These are phyloP conservation scores for Cyanistes caeruleus DNA, from an alignment of 2,113 vertebrate species.

Conservation along the genomic window DNA sequence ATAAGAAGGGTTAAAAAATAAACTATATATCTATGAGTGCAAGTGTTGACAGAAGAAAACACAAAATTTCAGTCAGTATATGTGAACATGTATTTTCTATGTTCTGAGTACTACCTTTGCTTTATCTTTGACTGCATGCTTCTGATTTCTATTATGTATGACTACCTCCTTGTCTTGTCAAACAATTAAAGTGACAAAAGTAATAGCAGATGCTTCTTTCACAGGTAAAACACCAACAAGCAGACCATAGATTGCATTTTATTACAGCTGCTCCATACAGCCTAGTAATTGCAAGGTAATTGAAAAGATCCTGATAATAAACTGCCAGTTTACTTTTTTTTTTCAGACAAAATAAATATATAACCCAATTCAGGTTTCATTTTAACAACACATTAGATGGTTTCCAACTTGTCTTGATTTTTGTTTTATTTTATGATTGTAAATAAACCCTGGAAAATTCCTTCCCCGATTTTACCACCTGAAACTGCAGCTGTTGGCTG, in stretches of 20 bases:
- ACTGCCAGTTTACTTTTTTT: conserved; percentile 35
- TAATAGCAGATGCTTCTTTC: conserved; percentile 62
- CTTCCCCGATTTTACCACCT: conserved; percentile 85
- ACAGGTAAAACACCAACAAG: neutral
- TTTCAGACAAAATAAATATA: conserved; percentile 62
- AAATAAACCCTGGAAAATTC: conserved; percentile 83
- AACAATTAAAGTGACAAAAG: conserved; percentile 58
- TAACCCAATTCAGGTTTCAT: conserved; percentile 53
- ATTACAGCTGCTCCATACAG: conserved; percentile 17
- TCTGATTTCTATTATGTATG: conserved; percentile 52
- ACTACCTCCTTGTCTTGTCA: conserved; percentile 60
- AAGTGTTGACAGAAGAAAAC: neutral
- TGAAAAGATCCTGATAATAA: conserved; percentile 50
- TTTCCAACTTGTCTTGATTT: conserved; percentile 71
- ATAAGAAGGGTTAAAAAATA: neutral
- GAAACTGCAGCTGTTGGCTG: conserved; percentile 89
- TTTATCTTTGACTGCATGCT: conserved; percentile 11
- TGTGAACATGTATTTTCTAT: neutral
- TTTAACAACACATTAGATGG: conserved; percentile 63
- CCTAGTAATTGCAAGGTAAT: conserved; percentile 55
- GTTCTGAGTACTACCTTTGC: neutral
- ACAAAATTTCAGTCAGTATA: neutral
- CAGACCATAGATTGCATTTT: conserved; percentile 1
- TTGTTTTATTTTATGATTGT: conserved; percentile 79
- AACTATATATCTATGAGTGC: neutral